A percentile compares a stretch with the other conserved stretches of the same genome.
Conservation (phyloP, 2,888 invertebrate genomes). For the Pediacus dermestoides region DNA sequence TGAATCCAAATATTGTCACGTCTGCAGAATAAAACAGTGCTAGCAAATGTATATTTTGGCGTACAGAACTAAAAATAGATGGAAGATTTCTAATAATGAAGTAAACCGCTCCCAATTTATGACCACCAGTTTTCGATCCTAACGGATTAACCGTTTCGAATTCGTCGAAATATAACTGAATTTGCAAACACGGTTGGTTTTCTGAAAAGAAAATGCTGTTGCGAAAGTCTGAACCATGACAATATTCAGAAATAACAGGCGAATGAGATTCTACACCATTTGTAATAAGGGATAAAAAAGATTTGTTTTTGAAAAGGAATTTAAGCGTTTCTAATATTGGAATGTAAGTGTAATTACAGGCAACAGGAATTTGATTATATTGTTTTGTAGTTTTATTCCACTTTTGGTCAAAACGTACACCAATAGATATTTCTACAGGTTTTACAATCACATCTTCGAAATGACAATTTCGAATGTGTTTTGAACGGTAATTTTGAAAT, state of each 20-base stretch:
- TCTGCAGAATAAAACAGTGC: constrained; percentile 8
- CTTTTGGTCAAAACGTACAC: not conserved
- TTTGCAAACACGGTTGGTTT: constrained; percentile 9
- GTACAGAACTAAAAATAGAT: not conserved
- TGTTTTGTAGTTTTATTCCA: not conserved
- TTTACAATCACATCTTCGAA: not conserved
- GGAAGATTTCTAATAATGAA: constrained; percentile 17
- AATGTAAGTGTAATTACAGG: not conserved
- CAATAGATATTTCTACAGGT: not conserved
- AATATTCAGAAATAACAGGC: too few relatives aligned
- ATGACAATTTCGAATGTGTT: constrained; percentile 1
- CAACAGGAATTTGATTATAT: not conserved
- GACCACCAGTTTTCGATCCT: constrained; percentile 22
- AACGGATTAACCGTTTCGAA: constrained; percentile 21
- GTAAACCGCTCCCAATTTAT: constrained; percentile 24
- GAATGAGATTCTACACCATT: too few relatives aligned
- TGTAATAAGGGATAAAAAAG: too few relatives aligned
- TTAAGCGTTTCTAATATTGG: not conserved
- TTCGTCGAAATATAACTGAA: constrained; percentile 24
- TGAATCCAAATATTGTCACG: constrained; percentile 2
- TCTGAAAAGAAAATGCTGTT: not conserved
- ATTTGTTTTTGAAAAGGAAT: not conserved
- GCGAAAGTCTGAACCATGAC: too few relatives aligned
- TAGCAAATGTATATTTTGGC: constrained; percentile 8
- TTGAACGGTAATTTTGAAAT: too few relatives aligned